Base-by-base conservation (phyloP, 2,888 invertebrate species). In the Lithophane semibrunnea region DNA sequence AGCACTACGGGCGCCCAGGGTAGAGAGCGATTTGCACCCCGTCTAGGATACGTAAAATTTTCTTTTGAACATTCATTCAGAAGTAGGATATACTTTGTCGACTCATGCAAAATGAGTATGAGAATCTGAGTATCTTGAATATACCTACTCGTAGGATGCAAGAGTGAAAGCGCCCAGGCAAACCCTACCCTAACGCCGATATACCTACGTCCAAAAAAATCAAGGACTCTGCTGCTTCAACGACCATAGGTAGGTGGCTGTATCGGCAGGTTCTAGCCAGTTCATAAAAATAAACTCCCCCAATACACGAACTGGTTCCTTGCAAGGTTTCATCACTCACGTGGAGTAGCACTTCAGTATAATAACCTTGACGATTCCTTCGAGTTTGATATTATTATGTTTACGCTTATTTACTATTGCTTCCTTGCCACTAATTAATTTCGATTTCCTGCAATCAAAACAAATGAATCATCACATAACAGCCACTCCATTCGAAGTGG, bases 381-480 rank as follows among this genome's bases (percentile, higher is more conserved):
- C 16, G 3, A 49, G 13, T 63, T 68, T 1, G 21, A 64, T 44
- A 47, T 44, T 44, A 42, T 29, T 42, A 37, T 56, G 29, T 75
- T 75, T 7, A 68, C n/a, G 42, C 12, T 52, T 21, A 52, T 64
- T 76, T 58, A 47, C 63, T n/a, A 65, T 18, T 54, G 44, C 68
- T 76, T 82, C 77, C 58, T 65, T 24, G 1, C 52, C 37, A 24
- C 44, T 69, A 64, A 80, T 68, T 58, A 54, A 60, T 77, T 67
- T 24, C 21, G 21, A 63, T 67, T 79, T 68, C 61, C 64, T 82
- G 37, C 18, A 16, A 64, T 68, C 63, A 68, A 68, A 79, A 77
- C 64, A 76, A 77, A 68, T 64, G 5, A 82, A 54, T 79, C 67
- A 76, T 10, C 12, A 47, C 13, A 42, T 82, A 82, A 64, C 68